A percentile compares a stretch with the other conserved stretches of the same genome.
Evolutionary conservation across 2,888 invertebrate species (phyloP).

Genomic region (Glyphotaelius pellucidus): DNA sequence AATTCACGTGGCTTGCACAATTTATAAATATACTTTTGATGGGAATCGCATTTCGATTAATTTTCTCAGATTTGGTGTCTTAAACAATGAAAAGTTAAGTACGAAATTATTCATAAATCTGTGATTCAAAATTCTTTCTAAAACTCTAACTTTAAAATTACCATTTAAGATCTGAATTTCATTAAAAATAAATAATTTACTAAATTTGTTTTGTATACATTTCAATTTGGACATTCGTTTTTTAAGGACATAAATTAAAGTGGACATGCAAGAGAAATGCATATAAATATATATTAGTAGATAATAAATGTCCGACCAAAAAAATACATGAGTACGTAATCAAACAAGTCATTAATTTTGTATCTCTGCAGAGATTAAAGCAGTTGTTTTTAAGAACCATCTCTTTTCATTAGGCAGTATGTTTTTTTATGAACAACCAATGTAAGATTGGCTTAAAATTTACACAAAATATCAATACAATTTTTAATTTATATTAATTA

Average conservation of each 20-base stretch:
- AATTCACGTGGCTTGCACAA: conserved; percentile 38
- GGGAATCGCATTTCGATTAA: conserved; percentile 1
- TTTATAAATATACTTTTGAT: conserved; percentile 18
- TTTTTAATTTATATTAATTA: conserved; percentile 56
- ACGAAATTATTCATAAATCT: conserved; percentile 7
- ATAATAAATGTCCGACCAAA: neutral
- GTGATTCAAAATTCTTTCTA: neutral
- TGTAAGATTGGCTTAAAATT: neutral
- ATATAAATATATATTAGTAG: neutral
- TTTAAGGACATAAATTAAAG: neutral
- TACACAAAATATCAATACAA: conserved; percentile 42
- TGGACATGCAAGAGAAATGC: neutral
- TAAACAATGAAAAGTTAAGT: conserved; percentile 13
- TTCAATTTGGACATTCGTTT: neutral
- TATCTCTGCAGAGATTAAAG: neutral
- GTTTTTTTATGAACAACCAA: neutral
- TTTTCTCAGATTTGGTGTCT: conserved; percentile 25
- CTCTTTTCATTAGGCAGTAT: neutral
- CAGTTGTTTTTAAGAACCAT: neutral
- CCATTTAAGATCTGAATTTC: neutral
- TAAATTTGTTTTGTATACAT: neutral
- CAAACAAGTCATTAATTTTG: neutral
- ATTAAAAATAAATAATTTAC: neutral
- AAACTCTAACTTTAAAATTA: neutral
- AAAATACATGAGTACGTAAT: neutral